phyloP scores from a whole-genome alignment of 2,888 invertebrate genomes.

The Creontiades dilutus region DNA sequence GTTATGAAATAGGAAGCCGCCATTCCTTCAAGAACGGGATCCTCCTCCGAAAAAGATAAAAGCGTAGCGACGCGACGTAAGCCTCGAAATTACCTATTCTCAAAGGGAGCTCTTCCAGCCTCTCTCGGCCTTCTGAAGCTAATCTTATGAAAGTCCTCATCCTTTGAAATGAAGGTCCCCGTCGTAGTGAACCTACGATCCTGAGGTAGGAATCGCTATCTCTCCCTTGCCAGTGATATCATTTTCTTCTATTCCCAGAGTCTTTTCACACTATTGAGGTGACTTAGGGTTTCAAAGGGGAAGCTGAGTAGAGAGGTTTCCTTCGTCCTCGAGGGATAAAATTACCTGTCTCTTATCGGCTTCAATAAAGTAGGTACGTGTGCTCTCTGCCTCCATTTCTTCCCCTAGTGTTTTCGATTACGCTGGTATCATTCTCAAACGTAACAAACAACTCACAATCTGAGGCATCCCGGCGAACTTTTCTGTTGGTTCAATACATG shows the following conservation, averaged over 20 bases:
- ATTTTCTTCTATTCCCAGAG: constrained; percentile 4
- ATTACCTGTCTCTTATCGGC: constrained; percentile 23
- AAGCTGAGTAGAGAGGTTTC: background rate
- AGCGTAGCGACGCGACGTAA: background rate
- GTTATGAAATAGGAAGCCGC: background rate
- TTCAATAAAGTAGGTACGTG: constrained; percentile 1
- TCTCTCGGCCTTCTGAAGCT: background rate
- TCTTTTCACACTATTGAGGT: constrained; percentile 34
- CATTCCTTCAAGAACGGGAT: background rate
- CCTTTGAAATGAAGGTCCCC: constrained; percentile 9
- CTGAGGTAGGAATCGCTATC: background rate
- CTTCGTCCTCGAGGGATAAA: background rate
- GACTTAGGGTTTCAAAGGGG: constrained; percentile 43
- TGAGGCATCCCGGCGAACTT: too few species aligned
- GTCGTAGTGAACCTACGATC: background rate
- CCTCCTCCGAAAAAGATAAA: constrained; percentile 1
- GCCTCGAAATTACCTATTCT: constrained; percentile 37
- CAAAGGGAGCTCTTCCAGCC: background rate
- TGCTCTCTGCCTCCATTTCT: background rate
- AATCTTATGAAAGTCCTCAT: constrained; percentile 42
- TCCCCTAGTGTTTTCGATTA: background rate
- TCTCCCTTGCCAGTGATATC: constrained; percentile 28
- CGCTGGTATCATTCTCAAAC: background rate
- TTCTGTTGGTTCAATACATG: too few species aligned
- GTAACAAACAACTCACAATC: background rate